Percentiles rank a stretch among this genome's conserved stretches.
Evolutionary conservation across 1,140 invertebrate species (phyloP).

Genomic region (Oscheius sp.): DNA sequence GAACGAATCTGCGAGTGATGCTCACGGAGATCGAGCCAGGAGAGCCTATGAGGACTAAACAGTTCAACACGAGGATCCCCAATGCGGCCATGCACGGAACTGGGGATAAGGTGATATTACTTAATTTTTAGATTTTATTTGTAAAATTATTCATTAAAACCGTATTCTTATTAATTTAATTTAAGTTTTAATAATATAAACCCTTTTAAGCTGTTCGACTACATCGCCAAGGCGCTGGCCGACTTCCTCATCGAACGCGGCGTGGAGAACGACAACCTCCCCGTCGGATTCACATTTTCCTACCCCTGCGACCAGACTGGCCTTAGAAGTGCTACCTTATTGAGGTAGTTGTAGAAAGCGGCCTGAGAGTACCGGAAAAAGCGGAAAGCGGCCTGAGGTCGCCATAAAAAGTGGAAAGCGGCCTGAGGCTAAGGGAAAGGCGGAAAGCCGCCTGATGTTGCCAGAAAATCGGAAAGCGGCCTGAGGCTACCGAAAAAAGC

Average conservation of each 20-base stretch:
- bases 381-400: no score
- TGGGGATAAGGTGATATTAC: constrained; percentile 21
- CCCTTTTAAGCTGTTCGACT: constrained; percentile 46
- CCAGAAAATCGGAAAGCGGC: no score
- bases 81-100: constrained; percentile 39
- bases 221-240: constrained; percentile 42
- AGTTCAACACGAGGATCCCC: constrained; percentile 40
- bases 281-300: constrained; percentile 50
- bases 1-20: constrained; percentile 43
- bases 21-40: constrained; percentile 41
- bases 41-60: constrained; percentile 36
- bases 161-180: no score
- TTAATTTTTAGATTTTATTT: background rate
- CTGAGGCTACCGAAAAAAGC: no score
- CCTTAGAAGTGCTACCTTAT: constrained; percentile 40
- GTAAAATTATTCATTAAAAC: no score
- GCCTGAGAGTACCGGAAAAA: no score
- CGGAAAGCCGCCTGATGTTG: background rate
- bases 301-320: constrained; percentile 49
- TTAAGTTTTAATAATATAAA: background rate
- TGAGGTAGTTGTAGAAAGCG: constrained; percentile 32
- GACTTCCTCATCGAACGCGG: constrained; percentile 39
- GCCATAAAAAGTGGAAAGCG: no score
- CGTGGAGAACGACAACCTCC: constrained; percentile 34
- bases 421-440: no score